These are phyloP conservation scores for Alligator mississippiensis DNA, from an alignment of 2,113 vertebrate species.

Conservation along the genomic window DNA sequence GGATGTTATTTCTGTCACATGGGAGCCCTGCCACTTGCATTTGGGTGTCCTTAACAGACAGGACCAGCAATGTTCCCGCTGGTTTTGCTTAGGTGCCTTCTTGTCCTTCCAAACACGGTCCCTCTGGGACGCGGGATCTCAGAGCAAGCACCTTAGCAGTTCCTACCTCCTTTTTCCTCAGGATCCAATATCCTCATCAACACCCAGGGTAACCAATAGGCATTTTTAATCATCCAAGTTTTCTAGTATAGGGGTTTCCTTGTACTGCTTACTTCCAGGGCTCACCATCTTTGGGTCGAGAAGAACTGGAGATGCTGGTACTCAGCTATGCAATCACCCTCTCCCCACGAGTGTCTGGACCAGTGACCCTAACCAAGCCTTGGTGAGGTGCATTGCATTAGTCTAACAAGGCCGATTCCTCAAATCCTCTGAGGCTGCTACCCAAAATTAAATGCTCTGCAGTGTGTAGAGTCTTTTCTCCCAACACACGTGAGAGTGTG, in stretches of 20 bases:
- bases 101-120: background rate
- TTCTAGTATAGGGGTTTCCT: background rate
- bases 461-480: background rate
- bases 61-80: background rate
- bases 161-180: slow-evolving; percentile 23
- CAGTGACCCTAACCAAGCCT: background rate
- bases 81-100: background rate
- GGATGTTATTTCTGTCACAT: background rate
- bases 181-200: background rate
- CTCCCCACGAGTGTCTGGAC: background rate
- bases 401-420: background rate
- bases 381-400: background rate
- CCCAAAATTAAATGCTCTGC: background rate
- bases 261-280: background rate
- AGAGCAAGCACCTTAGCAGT: background rate
- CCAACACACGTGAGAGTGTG: background rate
- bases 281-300: background rate
- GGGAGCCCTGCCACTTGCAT: background rate
- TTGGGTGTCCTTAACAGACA: background rate
- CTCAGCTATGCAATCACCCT: background rate
- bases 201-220: background rate
- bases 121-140: slow-evolving; percentile 35
- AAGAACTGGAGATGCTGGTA: background rate
- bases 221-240: background rate
- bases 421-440: background rate